Evolutionary conservation across 2,797 vertebrate genomes (phyloP), one percentile per base, ranked within the genome.

Genomic region (Todus mexicanus): DNA sequence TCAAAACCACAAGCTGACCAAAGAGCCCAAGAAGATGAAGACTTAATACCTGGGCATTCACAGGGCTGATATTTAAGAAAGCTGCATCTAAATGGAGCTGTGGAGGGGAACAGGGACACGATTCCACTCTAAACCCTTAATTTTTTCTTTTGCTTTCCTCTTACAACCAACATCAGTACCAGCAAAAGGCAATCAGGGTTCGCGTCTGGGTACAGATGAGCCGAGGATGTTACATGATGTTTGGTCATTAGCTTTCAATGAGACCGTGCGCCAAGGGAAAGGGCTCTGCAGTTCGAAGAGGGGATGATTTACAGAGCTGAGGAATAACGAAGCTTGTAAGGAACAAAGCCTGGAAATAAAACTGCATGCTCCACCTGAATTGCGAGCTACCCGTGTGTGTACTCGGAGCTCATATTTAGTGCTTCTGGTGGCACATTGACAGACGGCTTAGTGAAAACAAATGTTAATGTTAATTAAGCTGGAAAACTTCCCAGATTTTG

Each of bases 371-470:
- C 77, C 95, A 96, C 93, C 94, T 96, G 96, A 76, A 66, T 43
- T 42, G 90, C 48, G 59, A 47, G 92, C 88, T 87, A 40, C 42
- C 91, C 35, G 25, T 45, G 71, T 81, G 92, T 75, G 94, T 78
- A 65, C 91, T 78, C 85, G 27, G 87, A 86, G 94, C 91, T 85
- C 96, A 35, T 47, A 51, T 87, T 84, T 86, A 90, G 82, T 90
- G 93, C 89, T 94, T 31, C 79, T 69, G 89, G 95, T 90, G 96
- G 91, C 93, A 93, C 93, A 9, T 15, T 93, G 96, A 94, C 96
- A 96, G 91, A 96, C 85, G 85, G 94, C 95, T 93, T 74, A 90
- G 94, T 80, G 94, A 94, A 96, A 96, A 96, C 96, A 96, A 96
- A 95, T 91, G 94, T 84, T 90, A 79, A 93, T 96, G 96, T 74